Conservation (phyloP, 2,888 invertebrate species). For the Rhagium mordax region DNA sequence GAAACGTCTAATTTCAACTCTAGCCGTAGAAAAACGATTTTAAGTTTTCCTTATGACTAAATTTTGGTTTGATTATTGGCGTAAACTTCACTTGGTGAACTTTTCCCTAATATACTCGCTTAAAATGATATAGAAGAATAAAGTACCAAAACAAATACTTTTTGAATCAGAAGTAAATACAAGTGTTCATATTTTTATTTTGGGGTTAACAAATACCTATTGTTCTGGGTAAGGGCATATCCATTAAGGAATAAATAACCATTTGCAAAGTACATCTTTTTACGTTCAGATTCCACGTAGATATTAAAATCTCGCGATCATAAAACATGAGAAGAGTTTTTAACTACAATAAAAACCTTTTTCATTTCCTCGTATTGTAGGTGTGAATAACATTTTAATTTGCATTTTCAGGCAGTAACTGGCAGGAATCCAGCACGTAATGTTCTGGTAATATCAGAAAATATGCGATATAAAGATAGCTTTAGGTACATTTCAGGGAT, state of each 20-base stretch:
- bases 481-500: constrained; percentile 43
- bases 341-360: constrained; percentile 29
- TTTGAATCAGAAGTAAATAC: too few species aligned
- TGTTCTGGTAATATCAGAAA: constrained; percentile 42
- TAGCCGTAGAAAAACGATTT: too few species aligned
- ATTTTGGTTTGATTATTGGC: too few species aligned
- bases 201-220: neutral
- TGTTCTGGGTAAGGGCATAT: neutral
- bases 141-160: too few species aligned
- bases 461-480: constrained; percentile 41
- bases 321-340: constrained; percentile 26
- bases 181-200: too few species aligned
- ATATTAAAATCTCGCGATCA: constrained; percentile 23
- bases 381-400: constrained; percentile 44
- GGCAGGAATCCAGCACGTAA: constrained; percentile 43
- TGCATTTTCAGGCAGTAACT: constrained; percentile 41
- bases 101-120: too few species aligned
- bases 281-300: constrained; percentile 2
- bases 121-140: too few species aligned
- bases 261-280: constrained; percentile 17
- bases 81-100: too few species aligned
- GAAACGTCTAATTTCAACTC: too few species aligned
- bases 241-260: neutral
- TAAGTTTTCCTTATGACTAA: too few species aligned
- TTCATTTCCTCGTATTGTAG: constrained; percentile 28